phyloP scores from a whole-genome alignment of 2,888 invertebrate species.

The Diarsia rubi region DNA sequence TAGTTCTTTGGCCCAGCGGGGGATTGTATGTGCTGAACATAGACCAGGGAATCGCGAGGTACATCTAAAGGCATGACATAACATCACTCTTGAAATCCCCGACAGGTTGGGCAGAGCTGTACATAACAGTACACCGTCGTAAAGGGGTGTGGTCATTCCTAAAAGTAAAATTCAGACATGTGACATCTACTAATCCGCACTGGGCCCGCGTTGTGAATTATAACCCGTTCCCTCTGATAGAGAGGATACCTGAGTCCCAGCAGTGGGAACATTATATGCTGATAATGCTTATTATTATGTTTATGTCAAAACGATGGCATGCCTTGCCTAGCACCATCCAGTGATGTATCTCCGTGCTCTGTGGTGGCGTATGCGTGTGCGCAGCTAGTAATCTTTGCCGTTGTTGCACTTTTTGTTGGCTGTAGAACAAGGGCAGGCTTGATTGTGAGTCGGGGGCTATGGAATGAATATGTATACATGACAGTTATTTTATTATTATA shows the following conservation, averaged over 20 bases:
- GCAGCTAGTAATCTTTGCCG: conserved; percentile 42
- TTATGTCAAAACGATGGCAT: no score
- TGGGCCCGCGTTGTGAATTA: no score
- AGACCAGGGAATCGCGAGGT: background rate
- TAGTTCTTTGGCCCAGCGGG: conserved; percentile 50
- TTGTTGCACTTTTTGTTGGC: conserved; percentile 42
- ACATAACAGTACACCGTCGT: no score
- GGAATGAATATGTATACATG: conserved; percentile 41
- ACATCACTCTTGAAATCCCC: no score
- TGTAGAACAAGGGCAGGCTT: conserved; percentile 49
- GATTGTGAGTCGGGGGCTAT: conserved; percentile 32
- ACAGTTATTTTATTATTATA: conserved; percentile 8
- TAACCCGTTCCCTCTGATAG: no score
- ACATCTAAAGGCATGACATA: background rate
- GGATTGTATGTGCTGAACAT: conserved; percentile 44
- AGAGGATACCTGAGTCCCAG: no score
- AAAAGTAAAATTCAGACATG: no score
- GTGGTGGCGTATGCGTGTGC: conserved; percentile 27
- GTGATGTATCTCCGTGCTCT: background rate
- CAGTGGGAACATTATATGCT: no score
- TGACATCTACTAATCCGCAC: no score
- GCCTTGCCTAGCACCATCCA: background rate
- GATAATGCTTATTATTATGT: no score
- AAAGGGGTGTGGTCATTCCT: no score
- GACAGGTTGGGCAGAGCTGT: no score